Conservation (phyloP, 2,888 invertebrate genomes). For the Hypsopygia costalis region DNA sequence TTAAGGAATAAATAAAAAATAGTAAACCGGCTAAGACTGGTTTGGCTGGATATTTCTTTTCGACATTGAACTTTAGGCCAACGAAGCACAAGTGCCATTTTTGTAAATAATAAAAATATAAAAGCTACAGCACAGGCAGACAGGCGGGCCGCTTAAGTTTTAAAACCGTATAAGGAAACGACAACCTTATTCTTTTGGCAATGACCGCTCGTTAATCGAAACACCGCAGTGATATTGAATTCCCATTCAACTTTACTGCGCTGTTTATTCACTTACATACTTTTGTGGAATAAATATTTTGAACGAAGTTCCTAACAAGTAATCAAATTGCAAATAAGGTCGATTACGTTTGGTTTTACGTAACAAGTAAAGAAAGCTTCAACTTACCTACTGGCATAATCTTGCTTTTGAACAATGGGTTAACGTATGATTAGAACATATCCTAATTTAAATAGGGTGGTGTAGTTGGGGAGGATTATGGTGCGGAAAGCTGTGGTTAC, state of each 20-base stretch:
- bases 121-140: constrained; percentile 25
- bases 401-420: too few species aligned
- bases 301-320: too few species aligned
- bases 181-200: constrained; percentile 71
- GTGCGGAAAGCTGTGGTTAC: constrained; percentile 28
- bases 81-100: constrained; percentile 46
- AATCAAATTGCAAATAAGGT: too few species aligned
- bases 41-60: constrained; percentile 34
- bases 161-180: constrained; percentile 70
- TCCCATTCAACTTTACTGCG: too few species aligned
- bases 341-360: too few species aligned
- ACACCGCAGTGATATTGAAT: constrained; percentile 29
- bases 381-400: too few species aligned
- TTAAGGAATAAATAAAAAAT: constrained; percentile 48
- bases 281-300: background rate
- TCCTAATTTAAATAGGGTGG: background rate
- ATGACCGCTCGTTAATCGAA: constrained; percentile 62
- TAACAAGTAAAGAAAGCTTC: too few species aligned
- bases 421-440: background rate
- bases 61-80: constrained; percentile 56
- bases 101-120: constrained; percentile 39
- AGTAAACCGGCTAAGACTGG: constrained; percentile 56
- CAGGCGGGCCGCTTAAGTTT: constrained; percentile 53
- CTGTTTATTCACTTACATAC: too few species aligned
- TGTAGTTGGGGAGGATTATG: background rate